These are phyloP conservation scores for Micoletzkya japonica DNA, from an alignment of 2,888 invertebrate species.

Conservation along the genomic window DNA sequence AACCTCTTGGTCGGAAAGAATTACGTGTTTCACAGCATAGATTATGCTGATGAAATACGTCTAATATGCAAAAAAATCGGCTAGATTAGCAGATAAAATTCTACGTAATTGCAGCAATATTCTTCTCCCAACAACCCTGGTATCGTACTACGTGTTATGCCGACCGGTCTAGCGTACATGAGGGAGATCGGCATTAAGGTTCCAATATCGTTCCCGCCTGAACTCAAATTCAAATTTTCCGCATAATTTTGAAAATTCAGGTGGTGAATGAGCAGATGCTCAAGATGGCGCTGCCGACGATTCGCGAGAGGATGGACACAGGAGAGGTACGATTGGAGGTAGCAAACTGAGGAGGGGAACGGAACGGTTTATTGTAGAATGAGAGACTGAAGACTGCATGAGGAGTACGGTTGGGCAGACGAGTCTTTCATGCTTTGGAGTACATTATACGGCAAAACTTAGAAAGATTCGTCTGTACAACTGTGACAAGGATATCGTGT, in stretches of 20 bases:
- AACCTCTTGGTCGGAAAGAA: too few species aligned
- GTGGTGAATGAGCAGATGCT: conserved; percentile 62
- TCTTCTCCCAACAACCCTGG: conserved; percentile 61
- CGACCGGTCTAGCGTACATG: conserved; percentile 62
- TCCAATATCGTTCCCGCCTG: not conserved
- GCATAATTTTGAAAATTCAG: conserved; percentile 1
- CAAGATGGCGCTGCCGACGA: conserved; percentile 57
- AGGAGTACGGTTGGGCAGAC: too few species aligned
- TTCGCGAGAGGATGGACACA: conserved; percentile 58
- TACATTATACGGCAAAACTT: too few species aligned
- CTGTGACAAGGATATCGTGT: too few species aligned
- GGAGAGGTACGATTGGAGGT: conserved; percentile 56
- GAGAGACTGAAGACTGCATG: too few species aligned
- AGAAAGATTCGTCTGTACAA: too few species aligned
- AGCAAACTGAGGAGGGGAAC: too few species aligned
- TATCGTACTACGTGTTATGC: conserved; percentile 60
- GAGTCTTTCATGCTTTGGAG: too few species aligned
- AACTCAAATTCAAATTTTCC: not conserved
- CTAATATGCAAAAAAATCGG: not conserved
- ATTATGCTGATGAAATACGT: not conserved
- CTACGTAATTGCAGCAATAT: conserved; percentile 53
- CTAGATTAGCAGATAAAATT: not conserved
- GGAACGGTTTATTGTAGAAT: too few species aligned
- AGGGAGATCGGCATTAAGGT: conserved; percentile 63
- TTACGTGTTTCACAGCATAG: too few species aligned